These are phyloP conservation scores for Thryonomys swinderianus DNA, from an alignment of 2,113 vertebrate species.

Conservation along the genomic window DNA sequence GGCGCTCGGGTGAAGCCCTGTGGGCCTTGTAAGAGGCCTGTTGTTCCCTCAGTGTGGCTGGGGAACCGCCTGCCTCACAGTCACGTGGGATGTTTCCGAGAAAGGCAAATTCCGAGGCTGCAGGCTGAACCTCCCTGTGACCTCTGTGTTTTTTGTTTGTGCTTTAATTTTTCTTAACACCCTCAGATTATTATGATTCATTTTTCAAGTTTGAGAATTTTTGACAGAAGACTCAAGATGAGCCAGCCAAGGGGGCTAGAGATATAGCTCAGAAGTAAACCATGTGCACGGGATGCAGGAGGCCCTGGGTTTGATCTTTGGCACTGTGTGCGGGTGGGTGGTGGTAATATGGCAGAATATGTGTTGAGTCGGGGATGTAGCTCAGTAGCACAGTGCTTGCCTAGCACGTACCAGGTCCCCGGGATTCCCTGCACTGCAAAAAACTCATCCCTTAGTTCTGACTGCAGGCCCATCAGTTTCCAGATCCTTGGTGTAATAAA, in stretches of 20 bases:
- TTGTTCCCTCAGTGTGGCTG: background rate
- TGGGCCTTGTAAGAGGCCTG: background rate
- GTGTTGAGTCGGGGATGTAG: background rate
- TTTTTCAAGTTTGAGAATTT: background rate
- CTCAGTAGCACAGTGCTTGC: background rate
- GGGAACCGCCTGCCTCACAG: background rate
- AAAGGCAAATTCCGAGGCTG: constrained; percentile 31
- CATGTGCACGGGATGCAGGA: background rate
- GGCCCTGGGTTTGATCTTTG: background rate
- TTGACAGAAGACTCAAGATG: background rate
- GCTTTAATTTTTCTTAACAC: constrained; percentile 21
- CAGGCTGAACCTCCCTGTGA: background rate
- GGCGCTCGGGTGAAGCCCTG: background rate
- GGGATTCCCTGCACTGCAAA: background rate
- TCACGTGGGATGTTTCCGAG: background rate
- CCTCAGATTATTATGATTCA: background rate
- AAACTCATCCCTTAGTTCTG: background rate
- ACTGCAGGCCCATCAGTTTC: background rate
- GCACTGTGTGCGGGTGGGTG: background rate
- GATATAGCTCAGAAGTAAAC: background rate
- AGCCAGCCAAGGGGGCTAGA: background rate
- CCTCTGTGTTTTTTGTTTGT: constrained; percentile 10
- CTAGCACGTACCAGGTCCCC: background rate
- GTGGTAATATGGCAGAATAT: background rate
- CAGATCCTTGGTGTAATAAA: background rate